Base-by-base conservation (phyloP, 2,113 vertebrate species). In the Actenoides hombroni region DNA sequence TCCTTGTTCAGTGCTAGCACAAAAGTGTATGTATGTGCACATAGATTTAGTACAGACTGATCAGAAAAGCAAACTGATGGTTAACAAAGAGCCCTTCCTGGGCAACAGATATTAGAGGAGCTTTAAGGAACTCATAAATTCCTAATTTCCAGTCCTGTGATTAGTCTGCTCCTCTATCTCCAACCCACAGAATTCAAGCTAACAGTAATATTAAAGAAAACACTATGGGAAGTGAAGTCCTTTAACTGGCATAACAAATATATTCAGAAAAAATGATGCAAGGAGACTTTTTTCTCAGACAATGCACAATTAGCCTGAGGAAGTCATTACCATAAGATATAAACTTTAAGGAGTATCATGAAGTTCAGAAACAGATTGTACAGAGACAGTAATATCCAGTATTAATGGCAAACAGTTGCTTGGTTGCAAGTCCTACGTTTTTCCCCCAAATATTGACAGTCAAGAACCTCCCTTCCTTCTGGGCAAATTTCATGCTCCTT, bases 241-340 rank as follows among this genome's bases (percentile, higher is more conserved):
- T 93, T 90, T 79, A 93, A 86, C 57, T 87, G 65, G 48, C 39
- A 46, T 81, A 88, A 68, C 64, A 78, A 86, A 96, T 83, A 68
- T 75, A 88, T 82, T 78, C 68, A 78, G 75, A 67, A 94, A 85
- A 95, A 91, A 74, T 56, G 4, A 57, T 65, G 39, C 42, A 65
- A 68, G n/a, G 42, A 81, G 33, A 25, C 67, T 28, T 68, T 92
- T 92, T 88, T 61, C 40, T 82, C 39, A 88, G 87, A 88, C 73
- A 92, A 90, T 68, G 73, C 53, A n/a, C 44, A 75, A 29, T 90
- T 93, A 94, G 76, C 80, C 56, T 33, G 56, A 90, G 83, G 79
- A 94, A 78, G 71, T 79, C 60, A 92, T 96, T 95, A 83, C 19
- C 65, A 84, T 92, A 88, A 79, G 44, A 76, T 80, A 88, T 44